Percentiles rank a stretch among this genome's conserved stretches.
These are phyloP conservation scores for Mythimna ferrago DNA, from an alignment of 2,888 invertebrate species.

Conservation along the genomic window DNA sequence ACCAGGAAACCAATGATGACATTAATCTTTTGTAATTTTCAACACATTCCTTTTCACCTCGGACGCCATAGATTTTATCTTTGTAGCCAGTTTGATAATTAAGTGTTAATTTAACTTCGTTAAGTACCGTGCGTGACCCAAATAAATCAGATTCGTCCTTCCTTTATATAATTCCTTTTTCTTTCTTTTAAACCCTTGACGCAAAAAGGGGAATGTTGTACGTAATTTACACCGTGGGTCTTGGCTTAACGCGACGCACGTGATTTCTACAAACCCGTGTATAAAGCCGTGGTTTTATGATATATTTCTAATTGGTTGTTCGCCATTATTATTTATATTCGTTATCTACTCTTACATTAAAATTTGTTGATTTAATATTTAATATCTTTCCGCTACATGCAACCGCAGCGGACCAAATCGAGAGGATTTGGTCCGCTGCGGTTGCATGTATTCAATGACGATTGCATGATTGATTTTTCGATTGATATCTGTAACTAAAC, in stretches of 20 bases:
- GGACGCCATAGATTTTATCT: conserved; percentile 23
- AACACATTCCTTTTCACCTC: conserved; percentile 1
- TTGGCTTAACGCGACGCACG: conserved; percentile 24
- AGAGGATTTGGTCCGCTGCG: too few relatives aligned
- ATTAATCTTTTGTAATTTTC: neutral
- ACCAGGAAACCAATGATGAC: neutral
- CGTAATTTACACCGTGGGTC: conserved; percentile 37
- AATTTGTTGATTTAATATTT: neutral
- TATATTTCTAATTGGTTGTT: neutral
- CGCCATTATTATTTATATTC: neutral
- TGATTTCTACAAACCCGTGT: conserved; percentile 27
- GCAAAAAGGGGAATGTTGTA: conserved; percentile 22
- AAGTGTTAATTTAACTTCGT: conserved; percentile 43
- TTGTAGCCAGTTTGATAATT: conserved; percentile 26
- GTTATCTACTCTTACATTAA: neutral
- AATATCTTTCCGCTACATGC: neutral
- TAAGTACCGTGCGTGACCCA: conserved; percentile 44
- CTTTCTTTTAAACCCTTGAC: conserved; percentile 34
- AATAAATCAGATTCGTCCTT: conserved; percentile 43
- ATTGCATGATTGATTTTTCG: neutral
- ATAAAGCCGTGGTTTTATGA: conserved; percentile 10
- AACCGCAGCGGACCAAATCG: neutral
- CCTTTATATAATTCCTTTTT: conserved; percentile 28
- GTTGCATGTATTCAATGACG: neutral
- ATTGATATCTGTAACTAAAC: neutral